A percentile compares a stretch with the other conserved stretches of the same genome.
Evolutionary conservation across 2,888 invertebrate species (phyloP).

Genomic region (Callimorpha dominula): DNA sequence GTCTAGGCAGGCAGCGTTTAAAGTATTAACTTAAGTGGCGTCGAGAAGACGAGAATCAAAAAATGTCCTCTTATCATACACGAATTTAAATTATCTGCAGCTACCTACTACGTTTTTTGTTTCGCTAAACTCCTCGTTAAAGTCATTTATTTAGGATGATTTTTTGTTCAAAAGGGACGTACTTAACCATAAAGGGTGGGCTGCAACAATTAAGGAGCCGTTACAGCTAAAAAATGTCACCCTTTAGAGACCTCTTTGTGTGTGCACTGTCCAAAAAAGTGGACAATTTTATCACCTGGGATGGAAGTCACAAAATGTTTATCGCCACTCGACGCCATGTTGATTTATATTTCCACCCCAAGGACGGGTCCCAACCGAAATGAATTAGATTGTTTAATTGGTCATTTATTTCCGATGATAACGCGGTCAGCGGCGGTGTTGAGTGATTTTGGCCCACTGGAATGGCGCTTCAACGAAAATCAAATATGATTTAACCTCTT

Average conservation of each 20-base stretch:
- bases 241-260: constrained; percentile 74
- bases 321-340: constrained; percentile 83
- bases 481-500: constrained; percentile 60
- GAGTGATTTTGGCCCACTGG: constrained; percentile 69
- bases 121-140: constrained; percentile 62
- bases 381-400: constrained; percentile 86
- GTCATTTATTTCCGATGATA: constrained; percentile 85
- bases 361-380: constrained; percentile 70
- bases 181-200: constrained; percentile 78
- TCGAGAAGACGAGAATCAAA: constrained; percentile 63
- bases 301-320: constrained; percentile 86
- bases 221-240: constrained; percentile 85
- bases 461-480: constrained; percentile 67
- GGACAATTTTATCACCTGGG: constrained; percentile 84
- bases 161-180: constrained; percentile 76
- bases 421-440: constrained; percentile 60
- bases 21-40: constrained; percentile 76
- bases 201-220: constrained; percentile 81
- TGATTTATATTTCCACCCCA: constrained; percentile 85
- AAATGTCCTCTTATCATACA: constrained; percentile 73
- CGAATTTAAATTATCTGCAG: constrained; percentile 67
- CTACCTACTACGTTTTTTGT: constrained; percentile 73
- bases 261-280: constrained; percentile 78
- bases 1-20: constrained; percentile 71
- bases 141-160: constrained; percentile 78